These are phyloP conservation scores for Choloepus didactylus DNA, from an alignment of 2,797 vertebrate genomes.

Conservation along the genomic window DNA sequence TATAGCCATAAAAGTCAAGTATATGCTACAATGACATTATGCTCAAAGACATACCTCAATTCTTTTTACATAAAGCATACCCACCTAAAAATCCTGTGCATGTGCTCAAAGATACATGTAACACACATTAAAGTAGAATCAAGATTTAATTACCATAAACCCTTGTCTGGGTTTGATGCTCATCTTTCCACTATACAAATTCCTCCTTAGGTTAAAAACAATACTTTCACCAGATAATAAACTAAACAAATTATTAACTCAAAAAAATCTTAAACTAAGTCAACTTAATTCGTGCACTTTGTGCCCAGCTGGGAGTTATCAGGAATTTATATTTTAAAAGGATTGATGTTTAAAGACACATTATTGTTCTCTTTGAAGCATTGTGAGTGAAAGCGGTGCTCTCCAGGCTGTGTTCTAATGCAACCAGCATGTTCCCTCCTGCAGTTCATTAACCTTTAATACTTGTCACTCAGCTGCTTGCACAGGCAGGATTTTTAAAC, in stretches of 20 bases:
- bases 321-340: conserved; percentile 71
- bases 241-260: conserved; percentile 53
- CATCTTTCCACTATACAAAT: neutral
- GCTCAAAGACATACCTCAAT: neutral
- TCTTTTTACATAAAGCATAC: conserved; percentile 13
- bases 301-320: conserved; percentile 77
- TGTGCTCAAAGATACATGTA: conserved; percentile 4
- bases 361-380: conserved; percentile 75
- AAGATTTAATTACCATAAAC: conserved; percentile 45
- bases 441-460: conserved; percentile 76
- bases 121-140: conserved; percentile 3
- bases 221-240: conserved; percentile 62
- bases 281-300: conserved; percentile 32
- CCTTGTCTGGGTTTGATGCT: conserved; percentile 27
- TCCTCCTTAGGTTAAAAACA: conserved; percentile 30
- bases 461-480: conserved; percentile 81
- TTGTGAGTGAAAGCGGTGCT: conserved; percentile 20
- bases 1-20: conserved; percentile 21
- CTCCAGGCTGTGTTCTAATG: conserved; percentile 70
- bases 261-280: conserved; percentile 51
- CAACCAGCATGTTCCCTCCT: conserved; percentile 77
- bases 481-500: conserved; percentile 67
- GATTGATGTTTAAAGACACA: conserved; percentile 69
- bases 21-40: neutral
- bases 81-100: neutral